These are phyloP conservation scores for Liparis tanakae DNA, from an alignment of 2,797 vertebrate species.

Conservation along the genomic window DNA sequence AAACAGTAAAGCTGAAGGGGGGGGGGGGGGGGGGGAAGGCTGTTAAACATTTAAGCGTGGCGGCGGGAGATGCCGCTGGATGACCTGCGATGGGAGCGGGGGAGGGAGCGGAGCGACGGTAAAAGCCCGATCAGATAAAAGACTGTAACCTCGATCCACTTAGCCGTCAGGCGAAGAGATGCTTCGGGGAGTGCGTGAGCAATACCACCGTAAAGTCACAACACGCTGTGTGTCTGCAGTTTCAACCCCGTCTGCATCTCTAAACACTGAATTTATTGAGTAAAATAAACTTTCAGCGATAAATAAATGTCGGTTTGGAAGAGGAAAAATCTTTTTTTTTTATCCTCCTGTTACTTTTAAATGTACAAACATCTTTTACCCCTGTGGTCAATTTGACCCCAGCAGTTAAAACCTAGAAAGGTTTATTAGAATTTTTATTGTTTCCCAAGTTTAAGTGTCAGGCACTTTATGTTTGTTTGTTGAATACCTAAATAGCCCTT, in stretches of 20 bases:
- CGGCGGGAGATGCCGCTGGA: constrained; percentile 56
- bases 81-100: constrained; percentile 73
- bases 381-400: no score
- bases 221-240: constrained; percentile 34
- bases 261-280: constrained; percentile 12
- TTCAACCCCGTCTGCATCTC: constrained; percentile 26
- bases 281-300: constrained; percentile 8
- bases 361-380: no score
- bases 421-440: no score
- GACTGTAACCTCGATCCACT: constrained; percentile 73
- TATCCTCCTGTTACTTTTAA: no score
- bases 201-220: constrained; percentile 59
- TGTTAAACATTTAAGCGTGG: constrained; percentile 82
- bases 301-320: constrained; percentile 21
- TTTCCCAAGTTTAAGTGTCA: no score
- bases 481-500: no score
- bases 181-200: constrained; percentile 64
- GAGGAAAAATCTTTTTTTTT: not conserved
- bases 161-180: constrained; percentile 67
- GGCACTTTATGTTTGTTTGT: no score
- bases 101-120: constrained; percentile 60
- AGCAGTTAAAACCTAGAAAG: no score
- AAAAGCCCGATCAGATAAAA: constrained; percentile 79
- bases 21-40: constrained; percentile 67
- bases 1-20: constrained; percentile 71